Evolutionary conservation across 2,113 vertebrate genomes (phyloP).

Genomic region (Cheirogaleus medius): DNA sequence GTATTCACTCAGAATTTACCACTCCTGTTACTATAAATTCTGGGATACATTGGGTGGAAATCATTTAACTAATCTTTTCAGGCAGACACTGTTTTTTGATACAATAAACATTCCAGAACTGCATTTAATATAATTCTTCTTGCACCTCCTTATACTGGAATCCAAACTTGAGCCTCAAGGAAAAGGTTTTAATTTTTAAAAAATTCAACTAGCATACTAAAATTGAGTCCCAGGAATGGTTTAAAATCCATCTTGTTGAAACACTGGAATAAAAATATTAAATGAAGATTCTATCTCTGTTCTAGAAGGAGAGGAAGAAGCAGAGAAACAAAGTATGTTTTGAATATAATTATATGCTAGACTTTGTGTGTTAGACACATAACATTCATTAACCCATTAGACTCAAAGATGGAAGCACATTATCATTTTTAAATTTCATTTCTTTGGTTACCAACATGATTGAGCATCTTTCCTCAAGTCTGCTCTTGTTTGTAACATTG

Average conservation of each 20-base stretch:
- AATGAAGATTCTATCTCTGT: neutral
- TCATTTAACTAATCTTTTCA: neutral
- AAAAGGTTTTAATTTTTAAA: neutral
- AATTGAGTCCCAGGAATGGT: neutral
- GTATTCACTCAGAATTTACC: neutral
- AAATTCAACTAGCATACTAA: neutral
- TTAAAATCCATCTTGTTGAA: neutral
- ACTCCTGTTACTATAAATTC: neutral
- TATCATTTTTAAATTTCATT: neutral
- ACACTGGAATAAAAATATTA: neutral
- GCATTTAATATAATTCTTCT: neutral
- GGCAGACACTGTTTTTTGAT: neutral
- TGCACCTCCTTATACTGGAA: neutral
- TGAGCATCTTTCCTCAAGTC: neutral
- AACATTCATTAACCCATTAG: neutral
- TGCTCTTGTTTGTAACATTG: neutral
- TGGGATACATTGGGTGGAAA: neutral
- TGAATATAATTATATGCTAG: neutral
- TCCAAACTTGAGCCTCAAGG: neutral
- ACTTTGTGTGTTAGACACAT: neutral
- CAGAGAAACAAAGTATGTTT: neutral
- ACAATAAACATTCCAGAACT: conserved; percentile 20
- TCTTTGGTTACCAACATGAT: neutral
- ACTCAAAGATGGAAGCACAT: neutral
- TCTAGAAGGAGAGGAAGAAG: neutral